These are phyloP conservation scores for Schrankia costaestrigalis DNA, from an alignment of 2,888 invertebrate species.

Conservation along the genomic window DNA sequence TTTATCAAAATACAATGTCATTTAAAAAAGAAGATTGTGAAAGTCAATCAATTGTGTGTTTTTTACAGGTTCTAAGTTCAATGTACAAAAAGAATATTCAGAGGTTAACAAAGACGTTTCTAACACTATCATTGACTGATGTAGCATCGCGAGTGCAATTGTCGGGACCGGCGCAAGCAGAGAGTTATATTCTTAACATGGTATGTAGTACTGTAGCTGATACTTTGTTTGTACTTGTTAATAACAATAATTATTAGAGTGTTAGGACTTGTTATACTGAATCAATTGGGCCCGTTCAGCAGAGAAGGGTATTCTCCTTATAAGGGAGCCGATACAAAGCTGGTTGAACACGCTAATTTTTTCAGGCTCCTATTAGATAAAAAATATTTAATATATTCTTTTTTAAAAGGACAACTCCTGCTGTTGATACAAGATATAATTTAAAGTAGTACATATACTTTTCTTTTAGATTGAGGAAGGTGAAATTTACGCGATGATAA, in stretches of 20 bases:
- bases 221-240: neutral
- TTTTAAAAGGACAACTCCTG: too few species aligned
- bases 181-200: conserved; percentile 97
- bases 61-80: conserved; percentile 88
- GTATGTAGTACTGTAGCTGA: conserved; percentile 69
- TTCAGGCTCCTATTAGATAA: too few species aligned
- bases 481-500: conserved; percentile 97
- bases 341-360: too few species aligned
- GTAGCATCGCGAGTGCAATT: conserved; percentile 95
- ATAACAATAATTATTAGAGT: too few species aligned
- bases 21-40: too few species aligned
- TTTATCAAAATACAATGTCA: too few species aligned
- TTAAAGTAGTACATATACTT: conserved; percentile 2
- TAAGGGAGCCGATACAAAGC: too few species aligned
- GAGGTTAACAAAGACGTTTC: conserved; percentile 95
- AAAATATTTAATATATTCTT: too few species aligned
- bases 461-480: conserved; percentile 96
- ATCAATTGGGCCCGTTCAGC: too few species aligned
- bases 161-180: conserved; percentile 91
- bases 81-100: conserved; percentile 98
- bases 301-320: too few species aligned
- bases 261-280: too few species aligned
- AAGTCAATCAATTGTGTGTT: conserved; percentile 1
- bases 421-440: too few species aligned
- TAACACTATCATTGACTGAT: conserved; percentile 93